Evolutionary conservation across 2,113 vertebrate genomes (phyloP), one percentile per base, ranked within the genome.

Genomic region (Gymnorhina tibicen): DNA sequence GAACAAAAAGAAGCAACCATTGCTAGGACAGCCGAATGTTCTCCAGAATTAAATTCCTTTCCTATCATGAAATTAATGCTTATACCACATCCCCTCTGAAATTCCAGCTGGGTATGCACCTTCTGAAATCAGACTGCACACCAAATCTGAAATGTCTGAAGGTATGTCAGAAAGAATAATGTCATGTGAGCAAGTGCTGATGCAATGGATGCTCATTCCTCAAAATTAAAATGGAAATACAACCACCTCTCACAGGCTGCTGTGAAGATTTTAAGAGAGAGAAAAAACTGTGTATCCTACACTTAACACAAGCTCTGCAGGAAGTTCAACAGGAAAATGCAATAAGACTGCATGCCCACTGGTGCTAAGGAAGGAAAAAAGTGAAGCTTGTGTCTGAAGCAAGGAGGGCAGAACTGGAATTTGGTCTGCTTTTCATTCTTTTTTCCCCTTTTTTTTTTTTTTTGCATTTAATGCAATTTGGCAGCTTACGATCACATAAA

Each of bases 321-420:
- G 64, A 93, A 68, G 35, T 33, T 62, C 59, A 42, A 6, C 11
- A 24, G 49, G 50, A 62, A 86, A 94, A 83, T 41, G 56, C 16
- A 81, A 2, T 41, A 59, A 46, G 30, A 32, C 12, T 59, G 7
- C 7, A 49, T 0, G 0, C 7, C 78, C 30, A 27, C 18, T 32
- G 49, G 17, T 28, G 21, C 37, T 30, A 28, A 62, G 52, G 60
- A 84, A 42, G 41, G 33, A 41, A 69, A 64, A 77, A 50, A 47
- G 16, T 3, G 9, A 74, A 41, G 22, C 50, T 81, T 52, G 50
- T 35, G 33, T 28, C 35, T 35, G 8, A 81, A 93, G 28, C 41
- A 59, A 69, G n/a, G 20, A 62, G 39, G 32, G 10, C n/a, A 80
- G 33, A 66, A 69, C 23, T 83, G 13, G 55, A 85, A 46, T 64